Evolutionary conservation across 2,113 vertebrate genomes (phyloP).

Genomic region (Lepisosteus oculatus): DNA sequence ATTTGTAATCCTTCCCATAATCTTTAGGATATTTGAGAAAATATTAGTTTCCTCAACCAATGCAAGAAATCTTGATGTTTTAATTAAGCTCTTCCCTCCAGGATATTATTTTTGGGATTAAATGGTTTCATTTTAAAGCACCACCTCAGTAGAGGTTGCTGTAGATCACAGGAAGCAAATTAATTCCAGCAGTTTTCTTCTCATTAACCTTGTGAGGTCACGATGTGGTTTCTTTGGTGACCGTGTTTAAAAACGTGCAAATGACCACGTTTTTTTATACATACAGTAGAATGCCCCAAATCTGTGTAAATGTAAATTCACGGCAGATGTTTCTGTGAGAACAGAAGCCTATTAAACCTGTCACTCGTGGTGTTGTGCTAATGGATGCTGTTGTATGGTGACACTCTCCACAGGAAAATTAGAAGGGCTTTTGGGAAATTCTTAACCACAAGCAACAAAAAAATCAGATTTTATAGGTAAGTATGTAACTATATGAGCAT

Average conservation of each 20-base stretch:
- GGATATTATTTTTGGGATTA: too few relatives aligned
- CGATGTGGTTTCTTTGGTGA: too few relatives aligned
- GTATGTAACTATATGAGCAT: too few relatives aligned
- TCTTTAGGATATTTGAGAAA: too few relatives aligned
- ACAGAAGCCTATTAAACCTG: constrained; percentile 42
- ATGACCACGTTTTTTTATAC: too few relatives aligned
- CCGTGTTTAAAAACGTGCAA: too few relatives aligned
- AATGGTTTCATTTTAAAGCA: constrained; percentile 46
- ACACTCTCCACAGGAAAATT: constrained; percentile 36
- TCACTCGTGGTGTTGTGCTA: constrained; percentile 55
- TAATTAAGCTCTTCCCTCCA: too few relatives aligned
- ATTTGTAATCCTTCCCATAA: too few relatives aligned
- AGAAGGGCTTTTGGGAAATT: constrained; percentile 49
- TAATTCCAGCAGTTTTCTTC: constrained; percentile 62
- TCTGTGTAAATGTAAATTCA: constrained; percentile 48
- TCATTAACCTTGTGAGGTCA: too few relatives aligned
- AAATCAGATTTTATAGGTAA: background rate
- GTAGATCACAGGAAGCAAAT: constrained; percentile 61
- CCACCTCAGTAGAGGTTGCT: constrained; percentile 43
- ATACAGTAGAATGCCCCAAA: too few relatives aligned
- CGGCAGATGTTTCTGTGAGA: constrained; percentile 57
- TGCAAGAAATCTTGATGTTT: too few relatives aligned
- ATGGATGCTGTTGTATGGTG: constrained; percentile 58
- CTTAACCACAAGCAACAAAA: constrained; percentile 41
- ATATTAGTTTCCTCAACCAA: too few relatives aligned